A percentile compares a stretch with the other conserved stretches of the same genome.
Conservation (phyloP, 2,797 vertebrate species). For the Sparus aurata region DNA sequence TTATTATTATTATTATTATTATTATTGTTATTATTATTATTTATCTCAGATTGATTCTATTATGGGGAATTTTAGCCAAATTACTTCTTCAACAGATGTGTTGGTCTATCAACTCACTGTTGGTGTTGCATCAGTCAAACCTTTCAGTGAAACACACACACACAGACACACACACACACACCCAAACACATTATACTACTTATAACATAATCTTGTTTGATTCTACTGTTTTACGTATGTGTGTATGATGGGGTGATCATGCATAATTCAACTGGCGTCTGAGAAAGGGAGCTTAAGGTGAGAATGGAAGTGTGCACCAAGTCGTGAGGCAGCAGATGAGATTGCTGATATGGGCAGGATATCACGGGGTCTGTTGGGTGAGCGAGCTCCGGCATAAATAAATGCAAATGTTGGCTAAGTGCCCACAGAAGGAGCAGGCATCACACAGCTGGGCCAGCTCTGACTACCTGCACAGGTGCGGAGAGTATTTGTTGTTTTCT, state of each 20-base stretch:
- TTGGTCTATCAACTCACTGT: background rate
- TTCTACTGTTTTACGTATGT: conserved; percentile 5
- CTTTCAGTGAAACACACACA: background rate
- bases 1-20: background rate
- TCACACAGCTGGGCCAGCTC: conserved; percentile 43
- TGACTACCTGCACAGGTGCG: conserved; percentile 44
- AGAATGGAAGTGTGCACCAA: conserved; percentile 42
- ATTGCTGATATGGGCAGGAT: conserved; percentile 58
- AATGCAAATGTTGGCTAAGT: conserved; percentile 65
- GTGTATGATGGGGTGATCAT: conserved; percentile 12
- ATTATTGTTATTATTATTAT: too few relatives aligned
- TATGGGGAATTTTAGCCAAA: background rate
- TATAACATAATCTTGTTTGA: background rate
- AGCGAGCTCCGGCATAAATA: conserved; percentile 60
- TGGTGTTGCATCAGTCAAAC: background rate
- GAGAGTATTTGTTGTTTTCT: conserved; percentile 7
- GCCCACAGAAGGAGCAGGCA: conserved; percentile 45
- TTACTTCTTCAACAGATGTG: background rate
- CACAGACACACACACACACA: background rate
- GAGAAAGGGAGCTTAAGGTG: conserved; percentile 47
- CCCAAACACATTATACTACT: background rate
- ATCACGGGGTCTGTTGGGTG: conserved; percentile 42
- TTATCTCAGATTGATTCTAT: background rate
- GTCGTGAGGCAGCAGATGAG: conserved; percentile 48
- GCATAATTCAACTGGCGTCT: conserved; percentile 50